Percentiles rank a stretch among this genome's conserved stretches.
Conservation (phyloP, 1,140 invertebrate species). For the Lordiphosa clarofinis region DNA sequence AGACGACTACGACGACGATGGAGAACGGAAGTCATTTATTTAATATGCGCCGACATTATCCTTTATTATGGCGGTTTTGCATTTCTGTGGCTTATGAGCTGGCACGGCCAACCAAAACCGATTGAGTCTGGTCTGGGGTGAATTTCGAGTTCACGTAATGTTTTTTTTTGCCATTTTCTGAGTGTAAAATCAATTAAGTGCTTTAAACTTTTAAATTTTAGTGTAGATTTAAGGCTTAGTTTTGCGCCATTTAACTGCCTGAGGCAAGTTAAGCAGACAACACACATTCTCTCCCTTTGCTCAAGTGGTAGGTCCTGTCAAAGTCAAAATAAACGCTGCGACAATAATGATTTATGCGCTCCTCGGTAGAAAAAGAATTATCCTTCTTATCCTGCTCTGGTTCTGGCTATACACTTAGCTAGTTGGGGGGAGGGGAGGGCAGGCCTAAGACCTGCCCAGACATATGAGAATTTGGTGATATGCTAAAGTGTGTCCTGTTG, state of each 20-base stretch:
- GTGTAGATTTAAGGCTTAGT: conserved; percentile 2
- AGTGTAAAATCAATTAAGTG: conserved; percentile 53
- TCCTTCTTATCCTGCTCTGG: conserved; percentile 10
- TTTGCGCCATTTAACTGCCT: not conserved
- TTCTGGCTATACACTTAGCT: not conserved
- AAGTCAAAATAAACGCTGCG: conserved; percentile 44
- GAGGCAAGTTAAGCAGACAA: not conserved
- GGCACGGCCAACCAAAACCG: conserved; percentile 38
- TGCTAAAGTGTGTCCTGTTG: conserved; percentile 19
- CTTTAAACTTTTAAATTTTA: conserved; percentile 47
- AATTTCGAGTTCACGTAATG: conserved; percentile 58
- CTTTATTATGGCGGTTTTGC: conserved; percentile 77
- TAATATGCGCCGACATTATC: conserved; percentile 78
- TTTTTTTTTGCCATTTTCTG: conserved; percentile 24
- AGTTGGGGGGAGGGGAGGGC: not conserved
- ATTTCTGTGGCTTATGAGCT: conserved; percentile 74
- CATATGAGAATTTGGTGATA: conserved; percentile 42
- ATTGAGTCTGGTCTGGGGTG: conserved; percentile 31
- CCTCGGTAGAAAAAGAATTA: conserved; percentile 12
- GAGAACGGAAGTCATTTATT: conserved; percentile 74
- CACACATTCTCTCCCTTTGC: not conserved
- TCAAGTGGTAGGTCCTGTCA: conserved; percentile 41
- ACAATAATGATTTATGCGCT: conserved; percentile 51
- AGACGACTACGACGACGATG: conserved; percentile 27
- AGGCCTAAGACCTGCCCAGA: not conserved